Evolutionary conservation across 2,888 invertebrate genomes (phyloP), one percentile per base, ranked within the genome.

Genomic region (Crioceris asparagi): DNA sequence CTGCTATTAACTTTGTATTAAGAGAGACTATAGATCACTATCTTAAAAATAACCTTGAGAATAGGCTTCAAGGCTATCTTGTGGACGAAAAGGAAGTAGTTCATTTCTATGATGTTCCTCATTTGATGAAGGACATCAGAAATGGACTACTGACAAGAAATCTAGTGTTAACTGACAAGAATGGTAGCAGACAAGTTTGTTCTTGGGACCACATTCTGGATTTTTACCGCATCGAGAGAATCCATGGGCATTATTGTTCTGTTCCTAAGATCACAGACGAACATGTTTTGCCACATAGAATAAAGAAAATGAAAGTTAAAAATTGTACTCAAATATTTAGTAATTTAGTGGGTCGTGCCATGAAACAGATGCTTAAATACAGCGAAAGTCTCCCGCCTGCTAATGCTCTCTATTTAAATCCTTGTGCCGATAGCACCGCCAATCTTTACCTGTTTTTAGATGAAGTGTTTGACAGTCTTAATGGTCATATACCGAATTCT

Each of bases 101-200:
- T 14, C 45, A 46, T 32, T 37, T 49, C 18, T 49, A 32, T 43
- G 49, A 49, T 41, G 26, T 30, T 25, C 46, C 45, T 14, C 48
- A 49, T 33, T 29, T 47, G 15, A 14, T 48, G 8, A 50, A 50
- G 39, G 32, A 41, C 7, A 29, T 51, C 6, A 5, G 49, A 19
- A 52, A 51, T 26, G 35, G 36, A 17, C 18, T 48, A 6, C 14
- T 50, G 12, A 35, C 11, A 2, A 38, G 38, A 34, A n/a, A 46
- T 30, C 32, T 47, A 3, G 30, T 41, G 25, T 48, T 45, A 37
- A 29, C n/a, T n/a, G n/a, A n/a, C n/a, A n/a, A n/a, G n/a, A n/a
- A n/a, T n/a, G n/a, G n/a, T n/a, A n/a, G n/a, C n/a, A n/a, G n/a
- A n/a, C n/a, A n/a, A n/a, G n/a, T n/a, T n/a, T n/a, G n/a, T n/a